These are phyloP conservation scores for Idaea straminata DNA, from an alignment of 2,888 invertebrate genomes.

Conservation along the genomic window DNA sequence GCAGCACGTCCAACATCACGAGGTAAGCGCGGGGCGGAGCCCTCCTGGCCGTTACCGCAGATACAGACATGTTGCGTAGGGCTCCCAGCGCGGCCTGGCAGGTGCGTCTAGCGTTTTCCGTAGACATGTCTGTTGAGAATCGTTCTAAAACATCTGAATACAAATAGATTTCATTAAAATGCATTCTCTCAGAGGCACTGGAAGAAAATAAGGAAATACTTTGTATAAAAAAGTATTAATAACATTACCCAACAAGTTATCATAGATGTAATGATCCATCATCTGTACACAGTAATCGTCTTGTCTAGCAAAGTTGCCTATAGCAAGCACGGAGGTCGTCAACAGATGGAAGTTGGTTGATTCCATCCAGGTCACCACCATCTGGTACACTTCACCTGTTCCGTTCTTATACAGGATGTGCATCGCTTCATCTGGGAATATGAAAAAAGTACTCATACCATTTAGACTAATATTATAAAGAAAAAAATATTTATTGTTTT, in stretches of 20 bases:
- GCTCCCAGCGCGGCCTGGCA: constrained; percentile 89
- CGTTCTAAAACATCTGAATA: constrained; percentile 59
- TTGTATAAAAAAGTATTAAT: too few relatives aligned
- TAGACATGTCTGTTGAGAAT: constrained; percentile 30
- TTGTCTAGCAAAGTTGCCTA: constrained; percentile 94
- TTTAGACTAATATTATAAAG: too few relatives aligned
- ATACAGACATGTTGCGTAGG: constrained; percentile 87
- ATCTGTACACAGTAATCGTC: constrained; percentile 91
- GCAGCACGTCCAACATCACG: constrained; percentile 84
- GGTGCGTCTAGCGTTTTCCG: constrained; percentile 54
- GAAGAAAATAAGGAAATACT: too few relatives aligned
- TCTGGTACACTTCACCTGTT: constrained; percentile 84
- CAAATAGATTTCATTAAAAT: too few relatives aligned
- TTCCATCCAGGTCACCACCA: constrained; percentile 88
- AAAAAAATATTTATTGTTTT: too few relatives aligned
- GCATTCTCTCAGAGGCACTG: too few relatives aligned
- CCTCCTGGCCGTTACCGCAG: constrained; percentile 86
- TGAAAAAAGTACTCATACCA: background rate
- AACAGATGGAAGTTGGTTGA: constrained; percentile 86
- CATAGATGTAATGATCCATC: constrained; percentile 88
- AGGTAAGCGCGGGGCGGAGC: constrained; percentile 78
- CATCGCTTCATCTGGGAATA: constrained; percentile 90
- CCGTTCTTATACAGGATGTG: constrained; percentile 88
- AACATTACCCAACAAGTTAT: constrained; percentile 81
- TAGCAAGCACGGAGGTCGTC: constrained; percentile 90